These are phyloP conservation scores for Araneus ventricosus DNA, from an alignment of 1,140 invertebrate genomes.

Conservation along the genomic window DNA sequence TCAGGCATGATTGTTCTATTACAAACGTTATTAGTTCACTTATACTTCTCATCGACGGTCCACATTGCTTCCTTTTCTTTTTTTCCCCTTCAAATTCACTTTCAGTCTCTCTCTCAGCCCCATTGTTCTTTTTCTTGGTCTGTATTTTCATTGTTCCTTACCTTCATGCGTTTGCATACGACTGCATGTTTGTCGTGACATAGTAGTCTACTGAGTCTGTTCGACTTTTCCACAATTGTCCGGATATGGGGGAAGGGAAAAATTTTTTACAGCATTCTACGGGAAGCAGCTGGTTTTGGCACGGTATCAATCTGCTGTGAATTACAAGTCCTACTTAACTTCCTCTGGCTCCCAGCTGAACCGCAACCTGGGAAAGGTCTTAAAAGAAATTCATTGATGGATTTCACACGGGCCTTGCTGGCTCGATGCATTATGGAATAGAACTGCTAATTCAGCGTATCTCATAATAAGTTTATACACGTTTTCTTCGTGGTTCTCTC, in stretches of 20 bases:
- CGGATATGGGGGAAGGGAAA: not conserved
- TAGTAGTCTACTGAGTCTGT: not conserved
- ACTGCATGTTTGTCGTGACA: not conserved
- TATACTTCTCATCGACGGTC: not conserved
- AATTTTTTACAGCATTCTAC: not conserved
- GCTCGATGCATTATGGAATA: conserved; percentile 3
- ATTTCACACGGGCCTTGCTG: not conserved
- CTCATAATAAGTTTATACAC: not conserved
- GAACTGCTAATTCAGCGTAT: not conserved
- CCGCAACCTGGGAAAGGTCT: not conserved
- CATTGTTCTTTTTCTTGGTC: not conserved
- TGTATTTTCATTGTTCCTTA: not conserved
- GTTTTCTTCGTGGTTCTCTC: not conserved
- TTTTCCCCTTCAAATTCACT: not conserved
- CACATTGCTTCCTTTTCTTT: not conserved
- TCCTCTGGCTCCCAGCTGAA: not conserved
- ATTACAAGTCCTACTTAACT: not conserved
- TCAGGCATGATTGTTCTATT: not conserved
- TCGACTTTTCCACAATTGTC: not conserved
- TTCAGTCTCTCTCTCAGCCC: not conserved
- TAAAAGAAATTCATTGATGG: not conserved
- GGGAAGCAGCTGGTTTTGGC: conserved; percentile 6
- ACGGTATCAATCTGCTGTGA: not conserved
- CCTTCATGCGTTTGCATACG: not conserved
- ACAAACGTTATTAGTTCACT: not conserved